Base-by-base conservation (phyloP, 1,140 invertebrate genomes). In the Myzus persicae region DNA sequence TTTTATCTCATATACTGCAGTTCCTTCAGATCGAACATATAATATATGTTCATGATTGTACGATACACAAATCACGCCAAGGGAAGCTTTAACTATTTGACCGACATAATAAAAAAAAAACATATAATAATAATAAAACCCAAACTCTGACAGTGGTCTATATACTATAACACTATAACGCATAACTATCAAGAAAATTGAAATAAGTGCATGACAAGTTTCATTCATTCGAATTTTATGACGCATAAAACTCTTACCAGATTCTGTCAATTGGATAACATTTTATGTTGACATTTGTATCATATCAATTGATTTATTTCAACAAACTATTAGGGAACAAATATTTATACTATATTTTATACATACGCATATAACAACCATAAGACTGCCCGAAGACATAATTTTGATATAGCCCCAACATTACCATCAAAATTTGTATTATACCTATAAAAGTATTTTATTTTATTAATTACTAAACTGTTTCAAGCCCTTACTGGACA, bases 51-150 rank as follows among this genome's bases (percentile, higher is more conserved):
- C 40, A 22, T 40, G 67, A 92, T 46, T 26, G 24, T 36, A 51
- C 67, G 67, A 91, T 46, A 84, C 76, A 84, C 82, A 92, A 51
- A 92, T 91, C 90, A 91, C 67, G 20, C 42, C 90, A 36, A 91
- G 44, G 9, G 24, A 51, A 51, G 9, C 46, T 51, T 76, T 20
- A 76, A 82, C 46, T 48, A 92, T 92, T 92, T 82, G 91, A 44
- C 91, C 76, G 76, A 92, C 82, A 92, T 92, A 84, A 92, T 92
- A 92, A 92, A 82, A 51, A 82, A 51, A 91, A 81, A 44, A 46
- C n/a, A 81, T 76, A 91, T 44, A 91, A 90, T 40, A 90, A 54
- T 54, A 59, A 89, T 89, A 89, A 88, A 88, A 88, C 87, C 87
- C 87, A 88, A 88, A 48, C 87, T 48, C 87, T 48, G 46, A 8